A percentile compares a stretch with the other conserved stretches of the same genome.
These are phyloP conservation scores for Cercopithecus mona DNA, from an alignment of 2,113 vertebrate species.

Conservation along the genomic window DNA sequence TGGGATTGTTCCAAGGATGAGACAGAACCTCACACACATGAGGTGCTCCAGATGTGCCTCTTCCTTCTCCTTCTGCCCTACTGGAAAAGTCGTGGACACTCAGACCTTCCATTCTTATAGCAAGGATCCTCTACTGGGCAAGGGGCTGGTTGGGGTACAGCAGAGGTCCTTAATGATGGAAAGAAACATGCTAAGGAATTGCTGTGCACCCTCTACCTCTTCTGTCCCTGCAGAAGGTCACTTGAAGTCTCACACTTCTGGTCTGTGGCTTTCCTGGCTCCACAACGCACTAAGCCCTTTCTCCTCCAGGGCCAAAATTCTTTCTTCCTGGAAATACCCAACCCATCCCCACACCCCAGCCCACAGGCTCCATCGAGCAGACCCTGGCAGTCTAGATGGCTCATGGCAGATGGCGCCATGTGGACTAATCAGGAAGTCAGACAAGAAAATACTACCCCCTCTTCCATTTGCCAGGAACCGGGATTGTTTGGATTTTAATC, in stretches of 20 bases:
- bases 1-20: not conserved
- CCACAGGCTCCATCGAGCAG: slow-evolving; percentile 64
- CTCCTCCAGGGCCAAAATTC: not conserved
- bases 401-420: slow-evolving; percentile 76
- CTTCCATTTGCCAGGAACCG: slow-evolving; percentile 71
- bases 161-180: not conserved
- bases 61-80: not conserved
- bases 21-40: not conserved
- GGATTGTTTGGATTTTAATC: slow-evolving; percentile 76
- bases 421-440: slow-evolving; percentile 81
- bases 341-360: not conserved
- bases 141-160: not conserved
- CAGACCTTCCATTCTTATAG: not conserved
- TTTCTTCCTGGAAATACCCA: not conserved
- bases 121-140: not conserved
- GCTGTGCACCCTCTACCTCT: not conserved
- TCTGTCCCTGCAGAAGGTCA: not conserved
- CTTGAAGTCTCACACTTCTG: not conserved
- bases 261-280: not conserved
- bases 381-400: slow-evolving; percentile 71
- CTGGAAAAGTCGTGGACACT: not conserved
- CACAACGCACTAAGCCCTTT: not conserved
- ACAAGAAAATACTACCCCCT: slow-evolving; percentile 78
- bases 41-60: not conserved
- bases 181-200: not conserved